Base-by-base conservation (phyloP, 2,888 invertebrate genomes). In the Drosophila sordidula region DNA sequence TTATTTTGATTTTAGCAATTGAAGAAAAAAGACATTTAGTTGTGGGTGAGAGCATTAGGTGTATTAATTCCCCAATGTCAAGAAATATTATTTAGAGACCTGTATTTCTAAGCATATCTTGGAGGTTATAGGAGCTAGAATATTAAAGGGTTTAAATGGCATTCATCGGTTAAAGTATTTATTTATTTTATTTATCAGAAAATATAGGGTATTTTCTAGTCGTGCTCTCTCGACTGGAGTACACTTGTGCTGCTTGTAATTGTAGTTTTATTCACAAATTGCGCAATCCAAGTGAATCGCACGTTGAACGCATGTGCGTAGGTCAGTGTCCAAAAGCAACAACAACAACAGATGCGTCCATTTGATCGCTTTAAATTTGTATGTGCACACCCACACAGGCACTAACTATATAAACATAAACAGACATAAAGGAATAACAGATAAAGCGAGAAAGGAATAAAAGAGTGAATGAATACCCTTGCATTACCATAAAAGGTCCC, bases 261-360 rank as follows among this genome's bases (percentile, higher is more conserved):
- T 50, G 57, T 50, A 39, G 59, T 45, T 67, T 70, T 29, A 25
- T 14, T 34, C 25, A 38, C 18, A 11, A 64, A 42, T 65, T 61
- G 50, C 56, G 49, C 51, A 70, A 68, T 54, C 38, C 58, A 55
- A 49, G 25, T 26, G 47, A 51, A 55, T 52, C 36, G 45, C 58
- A 14, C 41, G 14, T 41, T 32, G 41, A 42, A 55, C 29, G 38
- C 34, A 39, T 49, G 25, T 58, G 54, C 62, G 63, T 77, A 77
- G 75, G 77, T 77, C 75, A 77, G 77, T 72, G 52, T 16, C 59
- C 63, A 71, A 72, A 70, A 67, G 29, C 41, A 46, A 22, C 49
- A 50, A 38, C 34, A 36, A 26, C 29, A 39, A 39, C 6, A 42
- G 22, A 41, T 22, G 18, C 36, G 14, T 44, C 6, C 12, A 66